Conservation (phyloP, 2,888 invertebrate genomes). For the Caenorhabditis panamensis region DNA sequence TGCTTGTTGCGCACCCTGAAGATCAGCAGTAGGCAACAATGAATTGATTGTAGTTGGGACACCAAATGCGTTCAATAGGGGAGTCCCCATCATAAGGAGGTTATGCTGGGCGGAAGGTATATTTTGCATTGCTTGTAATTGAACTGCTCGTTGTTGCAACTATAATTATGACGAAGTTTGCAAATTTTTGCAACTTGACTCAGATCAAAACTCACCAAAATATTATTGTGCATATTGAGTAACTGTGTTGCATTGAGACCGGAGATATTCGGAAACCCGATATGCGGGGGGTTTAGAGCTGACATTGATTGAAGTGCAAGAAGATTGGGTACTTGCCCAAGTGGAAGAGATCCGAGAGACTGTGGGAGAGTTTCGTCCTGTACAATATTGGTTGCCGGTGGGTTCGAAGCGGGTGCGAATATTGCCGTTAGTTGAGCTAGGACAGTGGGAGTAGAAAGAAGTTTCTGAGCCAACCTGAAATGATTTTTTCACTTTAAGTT, state of each 20-base stretch:
- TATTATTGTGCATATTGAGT: slow-evolving; percentile 27
- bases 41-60: slow-evolving; percentile 14
- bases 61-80: slow-evolving; percentile 27
- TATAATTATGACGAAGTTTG: background rate
- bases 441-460: slow-evolving; percentile 9
- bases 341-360: background rate
- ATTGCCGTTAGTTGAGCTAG: slow-evolving; percentile 13
- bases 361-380: background rate
- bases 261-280: slow-evolving; percentile 15
- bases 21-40: slow-evolving; percentile 1
- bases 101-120: slow-evolving; percentile 8
- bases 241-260: slow-evolving; percentile 20
- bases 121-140: slow-evolving; percentile 21
- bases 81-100: slow-evolving; percentile 30
- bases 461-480: slow-evolving; percentile 28
- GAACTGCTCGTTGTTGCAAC: slow-evolving; percentile 47
- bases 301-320: slow-evolving; percentile 14
- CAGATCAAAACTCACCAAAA: background rate
- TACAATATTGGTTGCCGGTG: background rate
- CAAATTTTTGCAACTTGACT: background rate
- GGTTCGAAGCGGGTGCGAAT: slow-evolving; percentile 1
- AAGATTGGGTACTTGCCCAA: slow-evolving; percentile 25
- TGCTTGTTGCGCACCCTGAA: slow-evolving; percentile 4
- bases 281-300: background rate
- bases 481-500: too few relatives aligned